A percentile compares a stretch with the other conserved stretches of the same genome.
Evolutionary conservation across 2,113 vertebrate genomes (phyloP).

Genomic region (Zosterops japonicus): DNA sequence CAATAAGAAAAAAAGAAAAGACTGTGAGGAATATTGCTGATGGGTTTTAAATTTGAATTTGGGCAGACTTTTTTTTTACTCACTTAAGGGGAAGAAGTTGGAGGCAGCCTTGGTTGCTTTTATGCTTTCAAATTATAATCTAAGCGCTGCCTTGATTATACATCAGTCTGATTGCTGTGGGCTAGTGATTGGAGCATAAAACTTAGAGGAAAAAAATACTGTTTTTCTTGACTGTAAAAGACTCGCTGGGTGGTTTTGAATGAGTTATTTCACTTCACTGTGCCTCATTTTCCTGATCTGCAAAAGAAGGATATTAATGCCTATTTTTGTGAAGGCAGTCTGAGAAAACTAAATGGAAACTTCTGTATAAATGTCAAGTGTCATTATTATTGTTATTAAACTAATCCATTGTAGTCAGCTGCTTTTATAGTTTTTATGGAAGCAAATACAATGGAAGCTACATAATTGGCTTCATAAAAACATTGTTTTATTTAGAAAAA

Average conservation of each 20-base stretch:
- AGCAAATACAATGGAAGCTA: slow-evolving; percentile 54
- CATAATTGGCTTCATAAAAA: slow-evolving; percentile 37
- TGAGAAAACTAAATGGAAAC: slow-evolving; percentile 58
- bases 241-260: slow-evolving; percentile 57
- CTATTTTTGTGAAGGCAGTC: slow-evolving; percentile 41
- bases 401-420: slow-evolving; percentile 49
- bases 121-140: slow-evolving; percentile 21
- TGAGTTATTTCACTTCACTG: slow-evolving; percentile 2
- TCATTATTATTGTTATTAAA: slow-evolving; percentile 60
- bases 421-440: slow-evolving; percentile 58
- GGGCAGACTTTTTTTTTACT: background rate
- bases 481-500: slow-evolving; percentile 34
- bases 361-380: slow-evolving; percentile 63
- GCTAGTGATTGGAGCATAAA: slow-evolving; percentile 32
- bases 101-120: background rate
- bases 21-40: background rate
- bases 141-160: slow-evolving; percentile 15
- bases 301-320: slow-evolving; percentile 33
- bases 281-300: slow-evolving; percentile 43
- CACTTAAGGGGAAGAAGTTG: background rate
- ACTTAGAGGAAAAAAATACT: background rate
- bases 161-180: slow-evolving; percentile 16
- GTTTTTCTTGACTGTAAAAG: slow-evolving; percentile 19
- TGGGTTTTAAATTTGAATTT: slow-evolving; percentile 7
- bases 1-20: background rate